These are phyloP conservation scores for Collichthys lucidus DNA, from an alignment of 2,113 vertebrate species.

Conservation along the genomic window DNA sequence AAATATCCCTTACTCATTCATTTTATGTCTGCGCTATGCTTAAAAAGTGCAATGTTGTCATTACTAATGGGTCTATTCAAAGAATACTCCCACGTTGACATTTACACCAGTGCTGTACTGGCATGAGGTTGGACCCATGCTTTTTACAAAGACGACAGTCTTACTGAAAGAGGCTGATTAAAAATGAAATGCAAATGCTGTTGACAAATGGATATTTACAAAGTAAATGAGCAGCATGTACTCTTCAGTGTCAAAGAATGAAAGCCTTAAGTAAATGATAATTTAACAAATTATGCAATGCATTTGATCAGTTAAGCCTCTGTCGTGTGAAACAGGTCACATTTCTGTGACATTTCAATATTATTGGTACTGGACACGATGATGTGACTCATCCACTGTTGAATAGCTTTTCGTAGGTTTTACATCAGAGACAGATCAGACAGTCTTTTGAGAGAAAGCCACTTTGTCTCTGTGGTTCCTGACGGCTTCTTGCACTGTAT, in stretches of 20 bases:
- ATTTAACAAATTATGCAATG: background rate
- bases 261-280: background rate
- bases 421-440: background rate
- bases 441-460: background rate
- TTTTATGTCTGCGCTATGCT: background rate
- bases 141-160: background rate
- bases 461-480: background rate
- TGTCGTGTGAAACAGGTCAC: background rate
- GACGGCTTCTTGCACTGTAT: background rate
- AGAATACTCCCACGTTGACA: conserved; percentile 31
- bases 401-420: background rate
- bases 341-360: background rate
- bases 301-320: background rate
- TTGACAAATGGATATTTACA: background rate
- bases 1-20: conserved; percentile 18
- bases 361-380: background rate
- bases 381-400: background rate
- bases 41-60: conserved; percentile 22
- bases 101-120: conserved; percentile 16
- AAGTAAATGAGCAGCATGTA: conserved; percentile 9
- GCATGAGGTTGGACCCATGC: conserved; percentile 8
- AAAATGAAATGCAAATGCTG: background rate
- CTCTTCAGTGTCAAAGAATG: background rate
- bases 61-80: conserved; percentile 44
- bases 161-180: background rate